Base-by-base conservation (phyloP, 1,140 invertebrate genomes). In the Dufourea novaeangliae region DNA sequence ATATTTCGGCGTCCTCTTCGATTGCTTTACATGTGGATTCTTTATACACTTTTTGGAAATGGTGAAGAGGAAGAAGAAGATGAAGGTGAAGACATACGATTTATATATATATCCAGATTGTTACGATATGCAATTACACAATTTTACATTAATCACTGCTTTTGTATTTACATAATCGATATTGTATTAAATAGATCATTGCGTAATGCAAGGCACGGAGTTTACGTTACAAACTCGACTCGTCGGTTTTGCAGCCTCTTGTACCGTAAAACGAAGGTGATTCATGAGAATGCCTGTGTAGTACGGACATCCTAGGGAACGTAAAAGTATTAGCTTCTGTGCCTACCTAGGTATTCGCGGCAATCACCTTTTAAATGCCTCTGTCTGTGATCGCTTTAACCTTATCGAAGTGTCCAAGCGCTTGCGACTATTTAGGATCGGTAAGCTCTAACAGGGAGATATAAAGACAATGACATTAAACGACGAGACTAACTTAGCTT, bases 381-480 rank as follows among this genome's bases (percentile, higher is more conserved):
- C 85, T 86, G 82, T 89, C 87, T 91, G 90, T 90, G 89, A 90
- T 91, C 80, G 85, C 83, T 90, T 89, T 88, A 89, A 86, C 83
- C 73, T 89, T 89, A 87, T 89, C 86, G 83, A 87, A 80, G 86
- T 89, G 85, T 89, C 84, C 83, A 86, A 89, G 88, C 70, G 80
- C 84, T 90, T 90, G 83, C 69, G 72, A 62, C 44, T 32, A 76
- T 61, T 70, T 34, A 52, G 72, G 50, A 68, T 70, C 63, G 72
- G 32, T 37, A 64, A 73, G 57, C 39, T 69, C 68, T 7, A 22
- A 52, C 37, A 8, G 6, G 5, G 41, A 56, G 25, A 83, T 20
- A 83, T 72, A 83, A 77, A 76, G 62, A 83, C 71, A 63, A 76
- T 57, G 59, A 80, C 32, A 66, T 71, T 67, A 78, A 84, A 77